Conservation (phyloP, 2,888 invertebrate genomes). For the Acholoe squamosa region DNA sequence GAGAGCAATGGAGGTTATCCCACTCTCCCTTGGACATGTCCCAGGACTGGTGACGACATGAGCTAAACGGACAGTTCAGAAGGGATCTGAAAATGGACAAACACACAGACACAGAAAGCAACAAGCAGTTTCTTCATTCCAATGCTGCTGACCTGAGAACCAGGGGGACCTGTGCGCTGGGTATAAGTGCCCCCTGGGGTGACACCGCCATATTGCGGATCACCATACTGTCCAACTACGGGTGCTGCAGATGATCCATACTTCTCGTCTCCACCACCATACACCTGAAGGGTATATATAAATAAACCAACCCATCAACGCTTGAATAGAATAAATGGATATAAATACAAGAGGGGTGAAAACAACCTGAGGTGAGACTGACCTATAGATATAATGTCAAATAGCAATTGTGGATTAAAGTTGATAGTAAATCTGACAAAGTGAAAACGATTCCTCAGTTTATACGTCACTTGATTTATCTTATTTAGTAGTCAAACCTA, state of each 20-base stretch:
- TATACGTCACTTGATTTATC: too few relatives aligned
- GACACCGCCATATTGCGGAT: constrained; percentile 48
- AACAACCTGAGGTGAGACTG: too few relatives aligned
- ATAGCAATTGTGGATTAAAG: too few relatives aligned
- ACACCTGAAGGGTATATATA: constrained; percentile 25
- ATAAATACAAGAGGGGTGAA: not conserved
- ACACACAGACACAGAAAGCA: not conserved
- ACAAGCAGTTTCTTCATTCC: not conserved
- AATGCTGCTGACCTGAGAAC: constrained; percentile 35
- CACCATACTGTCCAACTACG: constrained; percentile 34
- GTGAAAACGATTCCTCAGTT: too few relatives aligned
- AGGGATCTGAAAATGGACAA: not conserved
- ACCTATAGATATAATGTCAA: too few relatives aligned
- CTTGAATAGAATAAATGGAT: not conserved
- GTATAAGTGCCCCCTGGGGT: not conserved
- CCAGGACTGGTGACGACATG: not conserved
- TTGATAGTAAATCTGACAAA: too few relatives aligned
- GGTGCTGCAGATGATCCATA: constrained; percentile 48
- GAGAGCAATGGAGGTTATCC: not conserved
- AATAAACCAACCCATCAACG: not conserved
- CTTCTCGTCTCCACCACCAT: constrained; percentile 51
- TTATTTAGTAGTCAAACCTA: too few relatives aligned
- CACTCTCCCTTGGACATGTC: not conserved
- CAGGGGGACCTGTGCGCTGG: constrained; percentile 5
- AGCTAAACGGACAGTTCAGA: not conserved